Evolutionary conservation across 2,797 vertebrate genomes (phyloP).

Genomic region (Tokudaia muenninki): DNA sequence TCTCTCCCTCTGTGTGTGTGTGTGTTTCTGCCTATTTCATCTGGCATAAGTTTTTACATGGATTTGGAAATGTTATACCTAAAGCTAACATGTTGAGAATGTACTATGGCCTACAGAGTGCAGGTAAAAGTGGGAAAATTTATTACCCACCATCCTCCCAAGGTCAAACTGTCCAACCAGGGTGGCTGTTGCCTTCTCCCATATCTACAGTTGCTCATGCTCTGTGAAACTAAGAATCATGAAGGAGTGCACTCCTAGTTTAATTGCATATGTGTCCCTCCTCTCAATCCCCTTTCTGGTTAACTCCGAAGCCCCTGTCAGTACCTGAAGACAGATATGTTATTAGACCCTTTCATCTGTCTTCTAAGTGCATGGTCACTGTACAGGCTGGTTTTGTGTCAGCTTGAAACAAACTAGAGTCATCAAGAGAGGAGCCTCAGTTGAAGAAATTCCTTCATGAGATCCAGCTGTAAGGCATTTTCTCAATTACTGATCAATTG

Average conservation of each 20-base stretch:
- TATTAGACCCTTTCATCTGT: not conserved
- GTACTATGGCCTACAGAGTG: too few relatives aligned
- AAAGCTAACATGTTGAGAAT: not conserved
- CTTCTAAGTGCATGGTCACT: not conserved
- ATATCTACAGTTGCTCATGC: not conserved
- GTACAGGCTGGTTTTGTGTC: not conserved
- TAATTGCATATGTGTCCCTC: not conserved
- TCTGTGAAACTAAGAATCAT: not conserved
- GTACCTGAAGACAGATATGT: not conserved
- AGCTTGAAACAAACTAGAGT: not conserved
- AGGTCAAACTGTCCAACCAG: not conserved
- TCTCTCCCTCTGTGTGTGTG: too few relatives aligned
- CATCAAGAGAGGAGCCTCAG: not conserved
- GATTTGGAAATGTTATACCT: not conserved
- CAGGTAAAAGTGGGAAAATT: not conserved
- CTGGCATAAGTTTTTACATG: not conserved
- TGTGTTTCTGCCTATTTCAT: not conserved
- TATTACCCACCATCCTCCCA: too few relatives aligned
- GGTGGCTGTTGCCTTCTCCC: not conserved
- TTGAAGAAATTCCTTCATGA: too few relatives aligned
- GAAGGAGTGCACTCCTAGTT: not conserved
- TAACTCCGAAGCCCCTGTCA: not conserved
- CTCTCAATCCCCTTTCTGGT: not conserved
- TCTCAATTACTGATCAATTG: not conserved
- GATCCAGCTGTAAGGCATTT: not conserved